Evolutionary conservation across 2,888 invertebrate species (phyloP).

Genomic region (Bibio marci): DNA sequence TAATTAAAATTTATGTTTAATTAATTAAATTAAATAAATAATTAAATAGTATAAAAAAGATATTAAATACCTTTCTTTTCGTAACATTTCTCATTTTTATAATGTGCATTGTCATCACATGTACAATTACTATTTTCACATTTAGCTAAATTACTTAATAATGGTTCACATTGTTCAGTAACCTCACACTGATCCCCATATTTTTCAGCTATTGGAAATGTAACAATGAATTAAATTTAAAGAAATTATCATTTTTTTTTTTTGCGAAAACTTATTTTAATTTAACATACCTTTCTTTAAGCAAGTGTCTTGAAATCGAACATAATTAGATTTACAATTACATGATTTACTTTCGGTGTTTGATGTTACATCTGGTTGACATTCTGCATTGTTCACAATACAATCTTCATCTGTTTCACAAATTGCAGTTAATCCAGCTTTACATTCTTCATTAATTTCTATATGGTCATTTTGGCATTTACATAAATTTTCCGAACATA

Average conservation of each 20-base stretch:
- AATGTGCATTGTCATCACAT: constrained; percentile 21
- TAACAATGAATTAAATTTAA: background rate
- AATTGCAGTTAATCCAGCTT: constrained; percentile 20
- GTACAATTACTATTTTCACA: constrained; percentile 22
- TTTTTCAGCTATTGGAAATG: constrained; percentile 15
- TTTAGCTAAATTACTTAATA: constrained; percentile 17
- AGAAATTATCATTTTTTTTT: background rate
- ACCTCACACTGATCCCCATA: constrained; percentile 23
- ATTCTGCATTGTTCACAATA: constrained; percentile 16
- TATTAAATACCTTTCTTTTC: constrained; percentile 17
- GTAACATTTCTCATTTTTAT: constrained; percentile 20
- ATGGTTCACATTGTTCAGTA: constrained; percentile 26
- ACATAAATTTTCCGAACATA: constrained; percentile 21
- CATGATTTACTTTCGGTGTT: constrained; percentile 15
- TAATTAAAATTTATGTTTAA: too few relatives aligned
- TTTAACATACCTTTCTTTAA: background rate
- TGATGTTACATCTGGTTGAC: constrained; percentile 12
- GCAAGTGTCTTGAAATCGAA: too few relatives aligned
- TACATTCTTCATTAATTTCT: constrained; percentile 17
- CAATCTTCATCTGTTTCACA: constrained; percentile 21
- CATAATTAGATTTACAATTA: constrained; percentile 16
- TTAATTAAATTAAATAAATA: too few relatives aligned
- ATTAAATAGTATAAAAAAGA: too few relatives aligned
- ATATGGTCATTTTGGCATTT: constrained; percentile 19
- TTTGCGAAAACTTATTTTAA: background rate